phyloP scores from a whole-genome alignment of 1,140 invertebrate genomes.

The Galendromus occidentalis region DNA sequence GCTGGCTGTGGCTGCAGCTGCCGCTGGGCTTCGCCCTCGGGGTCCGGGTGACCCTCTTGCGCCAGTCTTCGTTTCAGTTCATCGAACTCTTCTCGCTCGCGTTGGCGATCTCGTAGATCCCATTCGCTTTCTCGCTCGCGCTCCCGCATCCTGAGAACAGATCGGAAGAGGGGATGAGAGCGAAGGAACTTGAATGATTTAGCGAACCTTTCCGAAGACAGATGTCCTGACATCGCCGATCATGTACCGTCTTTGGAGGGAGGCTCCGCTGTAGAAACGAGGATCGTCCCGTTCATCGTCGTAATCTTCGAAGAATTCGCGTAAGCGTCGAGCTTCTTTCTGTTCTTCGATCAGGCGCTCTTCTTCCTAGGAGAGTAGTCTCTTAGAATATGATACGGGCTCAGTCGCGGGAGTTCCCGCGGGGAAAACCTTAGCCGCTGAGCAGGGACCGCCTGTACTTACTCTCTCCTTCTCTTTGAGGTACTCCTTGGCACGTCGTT shows the following conservation, averaged over 20 bases:
- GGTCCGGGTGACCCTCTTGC: conserved; percentile 54
- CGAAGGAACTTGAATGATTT: background rate
- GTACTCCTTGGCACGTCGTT: conserved; percentile 76
- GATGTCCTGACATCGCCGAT: background rate
- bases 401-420: background rate
- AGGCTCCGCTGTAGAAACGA: conserved; percentile 57
- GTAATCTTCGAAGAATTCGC: conserved; percentile 95
- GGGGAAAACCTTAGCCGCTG: background rate
- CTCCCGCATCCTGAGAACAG: conserved; percentile 45
- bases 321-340: conserved; percentile 72
- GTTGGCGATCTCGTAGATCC: conserved; percentile 66
- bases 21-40: conserved; percentile 56
- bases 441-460: conserved; percentile 41
- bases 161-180: background rate
- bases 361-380: conserved; percentile 12
- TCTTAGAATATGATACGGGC: background rate
- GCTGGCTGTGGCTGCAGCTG: conserved; percentile 11
- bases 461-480: conserved; percentile 72
- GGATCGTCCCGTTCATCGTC: conserved; percentile 90
- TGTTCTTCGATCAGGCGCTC: conserved; percentile 30
- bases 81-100: conserved; percentile 78
- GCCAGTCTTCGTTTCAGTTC: conserved; percentile 63
- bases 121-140: conserved; percentile 74
- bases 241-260: background rate
- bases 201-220: background rate